phyloP scores from a whole-genome alignment of 2,113 vertebrate species.

The Rhagologus leucostigma region DNA sequence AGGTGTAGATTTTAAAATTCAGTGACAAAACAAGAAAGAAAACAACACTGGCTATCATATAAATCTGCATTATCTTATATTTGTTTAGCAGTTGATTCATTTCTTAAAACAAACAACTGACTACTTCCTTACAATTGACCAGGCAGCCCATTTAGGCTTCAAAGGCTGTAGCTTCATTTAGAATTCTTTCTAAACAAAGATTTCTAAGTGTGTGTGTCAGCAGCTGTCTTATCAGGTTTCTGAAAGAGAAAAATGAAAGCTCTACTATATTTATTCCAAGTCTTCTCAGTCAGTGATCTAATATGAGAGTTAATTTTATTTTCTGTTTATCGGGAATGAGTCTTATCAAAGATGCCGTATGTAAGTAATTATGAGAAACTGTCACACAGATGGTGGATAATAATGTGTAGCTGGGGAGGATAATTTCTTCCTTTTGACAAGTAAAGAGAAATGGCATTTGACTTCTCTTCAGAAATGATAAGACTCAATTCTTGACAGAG shows the following conservation, averaged over 20 bases:
- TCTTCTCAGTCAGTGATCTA: slow-evolving; percentile 63
- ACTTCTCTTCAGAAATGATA: slow-evolving; percentile 61
- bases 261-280: slow-evolving; percentile 69
- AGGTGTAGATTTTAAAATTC: slow-evolving; percentile 67
- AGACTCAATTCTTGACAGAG: slow-evolving; percentile 34
- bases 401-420: slow-evolving; percentile 59
- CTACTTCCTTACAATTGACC: slow-evolving; percentile 48
- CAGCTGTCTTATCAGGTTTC: slow-evolving; percentile 73
- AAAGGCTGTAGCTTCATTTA: slow-evolving; percentile 51
- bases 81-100: slow-evolving; percentile 39
- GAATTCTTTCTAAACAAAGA: slow-evolving; percentile 70
- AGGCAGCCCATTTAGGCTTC: slow-evolving; percentile 35
- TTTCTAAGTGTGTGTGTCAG: slow-evolving; percentile 44
- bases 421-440: slow-evolving; percentile 73
- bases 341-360: slow-evolving; percentile 66
- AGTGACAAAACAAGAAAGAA: not conserved
- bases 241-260: slow-evolving; percentile 69
- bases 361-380: slow-evolving; percentile 71
- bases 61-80: slow-evolving; percentile 49
- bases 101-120: slow-evolving; percentile 26
- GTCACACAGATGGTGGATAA: slow-evolving; percentile 72
- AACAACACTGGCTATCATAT: not conserved
- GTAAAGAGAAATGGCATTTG: slow-evolving; percentile 66
- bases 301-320: slow-evolving; percentile 76
- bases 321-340: slow-evolving; percentile 74